These are phyloP conservation scores for Trogon surrucura DNA, from an alignment of 2,113 vertebrate species.

Conservation along the genomic window DNA sequence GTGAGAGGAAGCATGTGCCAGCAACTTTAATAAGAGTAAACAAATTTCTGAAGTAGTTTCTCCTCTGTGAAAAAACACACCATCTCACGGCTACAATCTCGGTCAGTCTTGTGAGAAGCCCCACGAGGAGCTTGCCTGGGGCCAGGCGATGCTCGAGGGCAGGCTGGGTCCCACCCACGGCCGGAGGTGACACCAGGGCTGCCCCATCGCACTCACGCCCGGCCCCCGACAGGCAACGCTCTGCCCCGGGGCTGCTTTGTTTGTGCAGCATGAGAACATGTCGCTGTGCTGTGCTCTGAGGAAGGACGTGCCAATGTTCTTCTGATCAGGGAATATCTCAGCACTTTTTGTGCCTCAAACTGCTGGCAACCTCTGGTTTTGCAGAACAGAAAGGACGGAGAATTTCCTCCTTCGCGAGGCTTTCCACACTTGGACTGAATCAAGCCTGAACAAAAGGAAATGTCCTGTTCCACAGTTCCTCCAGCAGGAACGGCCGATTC, in stretches of 20 bases:
- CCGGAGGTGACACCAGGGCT: not conserved
- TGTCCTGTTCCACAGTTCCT: not conserved
- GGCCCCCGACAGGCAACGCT: too few relatives aligned
- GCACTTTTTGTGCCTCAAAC: not conserved
- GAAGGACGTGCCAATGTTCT: accelerated
- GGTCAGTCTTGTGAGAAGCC: accelerated
- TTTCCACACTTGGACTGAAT: not conserved
- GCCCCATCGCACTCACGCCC: not conserved
- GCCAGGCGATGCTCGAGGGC: not conserved
- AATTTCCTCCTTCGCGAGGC: not conserved
- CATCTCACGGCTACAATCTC: accelerated
- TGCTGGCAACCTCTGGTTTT: not conserved
- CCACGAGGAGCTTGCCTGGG: not conserved
- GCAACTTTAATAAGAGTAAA: not conserved
- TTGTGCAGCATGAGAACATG: accelerated
- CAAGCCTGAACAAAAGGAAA: not conserved
- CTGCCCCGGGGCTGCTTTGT: too few relatives aligned
- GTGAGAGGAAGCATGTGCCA: not conserved
- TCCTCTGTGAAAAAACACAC: not conserved
- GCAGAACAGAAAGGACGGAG: not conserved
- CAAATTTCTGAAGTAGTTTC: not conserved
- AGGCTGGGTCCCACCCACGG: not conserved
- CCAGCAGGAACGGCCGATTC: not conserved
- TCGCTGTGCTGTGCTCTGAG: not conserved
- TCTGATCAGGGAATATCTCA: not conserved